Conservation (phyloP, 2,797 vertebrate species). For the Acomys russatus region DNA sequence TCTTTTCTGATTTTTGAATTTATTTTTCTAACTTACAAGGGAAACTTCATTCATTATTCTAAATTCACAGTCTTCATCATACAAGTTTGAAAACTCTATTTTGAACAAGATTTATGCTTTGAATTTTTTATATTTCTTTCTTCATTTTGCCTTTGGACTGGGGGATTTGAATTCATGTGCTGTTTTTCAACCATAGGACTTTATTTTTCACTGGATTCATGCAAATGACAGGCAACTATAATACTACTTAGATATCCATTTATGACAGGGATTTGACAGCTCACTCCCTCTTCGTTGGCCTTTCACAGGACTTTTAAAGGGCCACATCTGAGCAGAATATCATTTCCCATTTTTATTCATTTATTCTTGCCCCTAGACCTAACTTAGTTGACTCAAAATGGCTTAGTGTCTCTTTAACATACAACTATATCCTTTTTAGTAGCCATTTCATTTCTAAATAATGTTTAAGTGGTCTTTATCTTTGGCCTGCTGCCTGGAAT, state of each 20-base stretch:
- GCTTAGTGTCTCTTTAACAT: conserved; percentile 73
- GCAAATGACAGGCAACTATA: conserved; percentile 53
- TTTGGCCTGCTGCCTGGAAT: conserved; percentile 62
- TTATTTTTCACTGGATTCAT: conserved; percentile 57
- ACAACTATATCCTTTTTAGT: conserved; percentile 62
- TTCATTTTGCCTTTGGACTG: conserved; percentile 23
- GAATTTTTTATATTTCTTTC: neutral
- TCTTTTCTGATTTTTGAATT: neutral
- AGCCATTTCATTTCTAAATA: conserved; percentile 74
- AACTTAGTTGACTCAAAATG: conserved; percentile 72
- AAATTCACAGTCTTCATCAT: conserved; percentile 29
- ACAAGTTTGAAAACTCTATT: neutral
- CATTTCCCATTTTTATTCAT: conserved; percentile 71
- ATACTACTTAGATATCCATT: conserved; percentile 53
- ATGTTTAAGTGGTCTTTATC: conserved; percentile 71
- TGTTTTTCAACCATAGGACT: conserved; percentile 18
- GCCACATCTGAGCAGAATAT: neutral
- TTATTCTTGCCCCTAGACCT: conserved; percentile 65
- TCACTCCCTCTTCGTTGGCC: conserved; percentile 43
- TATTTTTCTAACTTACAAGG: conserved; percentile 24
- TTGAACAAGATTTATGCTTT: conserved; percentile 39
- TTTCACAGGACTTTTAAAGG: conserved; percentile 63
- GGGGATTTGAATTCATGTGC: neutral
- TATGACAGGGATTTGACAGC: conserved; percentile 62
- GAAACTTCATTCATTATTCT: neutral